Evolutionary conservation across 37 sponge, comb jelly and placozoan species (phyloP).

Genomic region (Lycopodina hypogea): DNA sequence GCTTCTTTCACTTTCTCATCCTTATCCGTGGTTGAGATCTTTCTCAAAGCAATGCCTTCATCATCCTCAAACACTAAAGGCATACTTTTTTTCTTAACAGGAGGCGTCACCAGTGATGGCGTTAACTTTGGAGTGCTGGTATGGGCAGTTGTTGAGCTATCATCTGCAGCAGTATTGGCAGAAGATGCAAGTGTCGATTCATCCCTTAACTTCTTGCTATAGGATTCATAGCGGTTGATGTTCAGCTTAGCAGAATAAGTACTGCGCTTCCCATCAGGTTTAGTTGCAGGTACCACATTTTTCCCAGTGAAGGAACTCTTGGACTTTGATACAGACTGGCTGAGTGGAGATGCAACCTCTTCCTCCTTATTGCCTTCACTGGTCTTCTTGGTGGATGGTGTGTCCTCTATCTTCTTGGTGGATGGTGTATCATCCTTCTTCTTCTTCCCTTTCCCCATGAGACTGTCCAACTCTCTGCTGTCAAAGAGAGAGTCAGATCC

Average conservation of each 20-base stretch:
- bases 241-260: not conserved
- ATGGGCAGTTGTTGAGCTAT: not conserved
- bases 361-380: not conserved
- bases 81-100: not conserved
- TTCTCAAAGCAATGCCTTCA: no score
- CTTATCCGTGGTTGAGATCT: not conserved
- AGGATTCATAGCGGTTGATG: not conserved
- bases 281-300: not conserved
- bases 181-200: not conserved
- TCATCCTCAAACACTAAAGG: no score
- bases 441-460: constrained; percentile 21
- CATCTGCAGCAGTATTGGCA: not conserved
- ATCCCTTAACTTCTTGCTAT: not conserved
- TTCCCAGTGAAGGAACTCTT: not conserved
- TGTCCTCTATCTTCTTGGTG: not conserved
- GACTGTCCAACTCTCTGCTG: constrained; percentile 24
- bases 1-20: not conserved
- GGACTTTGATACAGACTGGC: not conserved
- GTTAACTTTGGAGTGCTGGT: no score
- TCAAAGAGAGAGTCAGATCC: constrained; percentile 38
- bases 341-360: not conserved
- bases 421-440: constrained; percentile 25
- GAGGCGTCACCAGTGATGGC: no score
- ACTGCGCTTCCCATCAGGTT: not conserved
- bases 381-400: not conserved